Percentiles rank a stretch among this genome's conserved stretches.
Conservation (phyloP, 2,113 vertebrate species). For the Rhinichthys klamathensis region DNA sequence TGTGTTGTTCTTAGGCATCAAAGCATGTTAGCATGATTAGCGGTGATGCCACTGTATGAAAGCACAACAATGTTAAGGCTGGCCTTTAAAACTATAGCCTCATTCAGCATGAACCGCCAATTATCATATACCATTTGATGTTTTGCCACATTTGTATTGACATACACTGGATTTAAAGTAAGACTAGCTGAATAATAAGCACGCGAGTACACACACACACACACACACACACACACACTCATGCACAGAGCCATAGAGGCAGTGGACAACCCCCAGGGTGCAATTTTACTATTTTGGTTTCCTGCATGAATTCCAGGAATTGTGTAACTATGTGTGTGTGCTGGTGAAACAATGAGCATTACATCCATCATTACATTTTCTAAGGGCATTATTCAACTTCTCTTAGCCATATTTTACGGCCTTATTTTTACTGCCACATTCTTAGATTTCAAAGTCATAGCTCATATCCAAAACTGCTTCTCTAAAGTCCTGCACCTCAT, state of each 20-base stretch:
- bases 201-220: slow-evolving; percentile 1
- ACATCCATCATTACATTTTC: slow-evolving; percentile 51
- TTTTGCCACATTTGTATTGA: background rate
- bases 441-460: slow-evolving; percentile 39
- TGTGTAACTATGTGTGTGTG: slow-evolving; percentile 40
- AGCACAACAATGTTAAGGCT: slow-evolving; percentile 24
- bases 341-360: slow-evolving; percentile 60
- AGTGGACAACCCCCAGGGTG: slow-evolving; percentile 54
- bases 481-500: slow-evolving; percentile 12
- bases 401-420: slow-evolving; percentile 1
- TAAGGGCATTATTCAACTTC: slow-evolving; percentile 24
- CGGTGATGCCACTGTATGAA: slow-evolving; percentile 57
- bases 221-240: background rate
- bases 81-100: background rate
- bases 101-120: background rate
- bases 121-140: background rate
- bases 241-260: slow-evolving; percentile 24
- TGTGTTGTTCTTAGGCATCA: slow-evolving; percentile 17
- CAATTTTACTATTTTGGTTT: slow-evolving; percentile 38
- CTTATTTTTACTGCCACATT: slow-evolving; percentile 9
- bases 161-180: background rate
- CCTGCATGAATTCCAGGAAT: slow-evolving; percentile 38
- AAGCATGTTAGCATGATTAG: slow-evolving; percentile 53
- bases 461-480: slow-evolving; percentile 3
- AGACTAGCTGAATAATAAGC: background rate